Base-by-base conservation (phyloP, 2,888 invertebrate genomes). In the Frankliniella fusca region DNA sequence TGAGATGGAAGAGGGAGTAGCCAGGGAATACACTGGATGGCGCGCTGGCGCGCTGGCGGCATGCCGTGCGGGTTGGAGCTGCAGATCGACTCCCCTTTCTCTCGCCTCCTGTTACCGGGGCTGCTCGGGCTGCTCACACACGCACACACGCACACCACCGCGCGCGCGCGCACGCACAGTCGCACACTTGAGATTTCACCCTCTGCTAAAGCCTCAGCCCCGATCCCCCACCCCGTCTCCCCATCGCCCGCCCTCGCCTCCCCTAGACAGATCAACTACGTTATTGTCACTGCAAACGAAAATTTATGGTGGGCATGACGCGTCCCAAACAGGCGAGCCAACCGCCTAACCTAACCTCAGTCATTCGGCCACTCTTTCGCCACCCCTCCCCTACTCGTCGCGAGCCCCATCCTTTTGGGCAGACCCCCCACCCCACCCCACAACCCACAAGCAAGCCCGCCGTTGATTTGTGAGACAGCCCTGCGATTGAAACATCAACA, bases 291-390 rank as follows among this genome's bases (percentile, higher is more conserved):
- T 15, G 61, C 61, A 61, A 61, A 61, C 61, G 61, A 61, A 61
- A 61, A 61, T 61, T 61, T 61, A 61, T 61, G 61, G 61, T 61
- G 61, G 61, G 61, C 61, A 61, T 61, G 61, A 61, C 61, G 61
- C 61, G 61, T 61, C 61, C n/a, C 61, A 61, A 61, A 61, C 61
- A 61, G 61, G 61, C 61, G 38, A 38, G 38, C 38, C 38, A 38
- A 38, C 38, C 38, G 38, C 38, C 38, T 5, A 38, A 38, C 38
- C 38, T n/a, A 61, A 61, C 61, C 61, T 61, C 61, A 61, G 18
- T 61, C 61, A 61, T 61, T 61, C 61, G 61, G 61, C 61, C n/a
- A 61, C 61, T 61, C 61, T 61, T 54, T 61, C 61, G 61, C 61
- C 61, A 7, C 61, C 61, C 18, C 61, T n/a, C 61, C 61, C 18